Evolutionary conservation across 2,888 invertebrate genomes (phyloP), one percentile per base, ranked within the genome.

Genomic region (Monopis laevigella): DNA sequence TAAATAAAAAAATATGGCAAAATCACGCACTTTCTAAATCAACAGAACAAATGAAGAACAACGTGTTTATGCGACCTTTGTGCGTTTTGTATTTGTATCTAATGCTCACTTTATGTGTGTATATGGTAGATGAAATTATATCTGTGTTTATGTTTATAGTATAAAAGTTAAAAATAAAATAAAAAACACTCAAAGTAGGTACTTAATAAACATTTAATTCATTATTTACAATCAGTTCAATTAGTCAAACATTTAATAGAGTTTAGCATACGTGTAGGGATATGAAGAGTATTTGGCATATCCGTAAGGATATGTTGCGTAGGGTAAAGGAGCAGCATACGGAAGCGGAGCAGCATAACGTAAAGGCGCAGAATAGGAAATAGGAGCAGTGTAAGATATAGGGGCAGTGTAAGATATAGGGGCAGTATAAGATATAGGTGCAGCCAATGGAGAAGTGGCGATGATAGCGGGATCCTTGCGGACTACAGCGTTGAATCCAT

Each of bases 401-500:
- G 59, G 48, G 3, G 62, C 51, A 13, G 62, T 54, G 41, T 38
- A 41, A 3, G 36, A 21, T 7, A 21, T 21, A 8, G 24, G 24
- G 8, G 24, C 24, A 21, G 24, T 8, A 21, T 21, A 11, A 29
- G 29, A 7, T 7, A 29, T 29, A 11, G 52, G 50, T 5, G 54
- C 56, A 43, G 57, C 52, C 26, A 60, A 48, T 13, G 54, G 51
- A 19, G 62, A 51, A 24, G 65, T 54, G 42, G 57, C 55, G 43
- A 68, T 53, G 39, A 65, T 48, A 2, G 62, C 72, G 2, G 83
- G 82, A 62, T 80, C 82, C 44, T 80, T 81, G 52, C 75, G 68
- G 3, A 84, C 84, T 36, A 82, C 54, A 26, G 84, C 84, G 63
- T 84, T 84, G 69, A 84, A 84, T 7, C 84, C 84, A 44, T 62